Conservation (phyloP, 2,888 invertebrate species). For the Aphelenchoides bicaudatus region DNA sequence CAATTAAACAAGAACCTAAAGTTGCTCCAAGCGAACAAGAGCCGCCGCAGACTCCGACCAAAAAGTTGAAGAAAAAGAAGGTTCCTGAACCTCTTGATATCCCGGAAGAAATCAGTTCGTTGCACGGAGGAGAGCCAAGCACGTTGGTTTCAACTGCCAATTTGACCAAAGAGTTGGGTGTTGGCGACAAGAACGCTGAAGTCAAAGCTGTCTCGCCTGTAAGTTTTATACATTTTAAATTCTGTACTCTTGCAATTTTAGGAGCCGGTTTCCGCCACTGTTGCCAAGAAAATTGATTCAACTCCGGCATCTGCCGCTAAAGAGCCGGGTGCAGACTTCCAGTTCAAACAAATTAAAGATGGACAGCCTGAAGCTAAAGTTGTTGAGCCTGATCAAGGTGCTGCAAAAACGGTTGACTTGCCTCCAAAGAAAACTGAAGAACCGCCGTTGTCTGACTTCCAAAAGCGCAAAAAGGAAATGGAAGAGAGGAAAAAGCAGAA, state of each 20-base stretch:
- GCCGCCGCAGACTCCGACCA: not conserved
- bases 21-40: constrained; percentile 15
- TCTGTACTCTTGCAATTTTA: no score
- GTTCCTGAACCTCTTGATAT: constrained; percentile 53
- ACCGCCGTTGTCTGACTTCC: not conserved
- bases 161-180: constrained; percentile 17
- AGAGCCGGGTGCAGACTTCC: not conserved
- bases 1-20: constrained; percentile 10
- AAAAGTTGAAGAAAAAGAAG: constrained; percentile 24
- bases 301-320: not conserved
- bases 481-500: constrained; percentile 25
- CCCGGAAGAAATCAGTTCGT: constrained; percentile 56
- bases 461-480: constrained; percentile 21
- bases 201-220: constrained; percentile 20
- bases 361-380: not conserved
- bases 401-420: constrained; percentile 6
- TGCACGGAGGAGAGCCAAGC: constrained; percentile 36
- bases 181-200: not conserved
- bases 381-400: constrained; percentile 14
- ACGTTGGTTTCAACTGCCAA: constrained; percentile 25
- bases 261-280: not conserved
- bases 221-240: no score
- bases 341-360: constrained; percentile 8
- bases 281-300: constrained; percentile 6
- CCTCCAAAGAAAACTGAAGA: not conserved